Percentiles rank a stretch among this genome's conserved stretches.
Conservation (phyloP, 2,888 invertebrate species). For the Apamea epomidion region DNA sequence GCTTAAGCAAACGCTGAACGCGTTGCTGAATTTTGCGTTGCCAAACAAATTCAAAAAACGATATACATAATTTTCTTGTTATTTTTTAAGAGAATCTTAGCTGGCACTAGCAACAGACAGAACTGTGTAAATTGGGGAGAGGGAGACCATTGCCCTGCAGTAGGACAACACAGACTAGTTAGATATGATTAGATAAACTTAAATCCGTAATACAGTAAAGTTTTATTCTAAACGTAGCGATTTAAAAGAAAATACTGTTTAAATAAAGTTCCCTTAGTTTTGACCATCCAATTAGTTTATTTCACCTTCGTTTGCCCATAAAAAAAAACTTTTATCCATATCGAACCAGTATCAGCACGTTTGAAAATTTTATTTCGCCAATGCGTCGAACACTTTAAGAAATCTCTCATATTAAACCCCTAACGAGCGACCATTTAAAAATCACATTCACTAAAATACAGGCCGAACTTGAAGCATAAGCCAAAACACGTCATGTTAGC, state of each 20-base stretch:
- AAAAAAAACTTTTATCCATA: constrained; percentile 30
- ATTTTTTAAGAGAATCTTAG: neutral
- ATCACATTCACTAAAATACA: constrained; percentile 57
- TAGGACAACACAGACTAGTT: neutral
- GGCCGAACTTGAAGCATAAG: constrained; percentile 49
- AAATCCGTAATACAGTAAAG: neutral
- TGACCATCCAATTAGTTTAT: constrained; percentile 9
- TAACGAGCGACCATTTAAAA: constrained; percentile 61
- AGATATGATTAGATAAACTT: neutral
- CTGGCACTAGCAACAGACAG: neutral
- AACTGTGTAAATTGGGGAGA: neutral
- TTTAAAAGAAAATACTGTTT: neutral
- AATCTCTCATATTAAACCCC: constrained; percentile 45
- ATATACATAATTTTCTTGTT: neutral
- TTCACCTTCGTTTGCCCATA: neutral
- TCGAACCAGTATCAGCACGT: constrained; percentile 36
- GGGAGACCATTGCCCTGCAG: neutral
- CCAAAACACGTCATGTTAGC: constrained; percentile 57
- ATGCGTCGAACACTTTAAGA: constrained; percentile 26
- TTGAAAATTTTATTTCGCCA: constrained; percentile 25
- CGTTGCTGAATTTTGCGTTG: neutral
- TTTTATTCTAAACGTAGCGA: neutral
- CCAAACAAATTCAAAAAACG: neutral
- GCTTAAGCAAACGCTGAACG: neutral
- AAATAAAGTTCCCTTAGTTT: constrained; percentile 1